Base-by-base conservation (phyloP, 2,888 invertebrate genomes). In the Acanthosoma haemorrhoidale region DNA sequence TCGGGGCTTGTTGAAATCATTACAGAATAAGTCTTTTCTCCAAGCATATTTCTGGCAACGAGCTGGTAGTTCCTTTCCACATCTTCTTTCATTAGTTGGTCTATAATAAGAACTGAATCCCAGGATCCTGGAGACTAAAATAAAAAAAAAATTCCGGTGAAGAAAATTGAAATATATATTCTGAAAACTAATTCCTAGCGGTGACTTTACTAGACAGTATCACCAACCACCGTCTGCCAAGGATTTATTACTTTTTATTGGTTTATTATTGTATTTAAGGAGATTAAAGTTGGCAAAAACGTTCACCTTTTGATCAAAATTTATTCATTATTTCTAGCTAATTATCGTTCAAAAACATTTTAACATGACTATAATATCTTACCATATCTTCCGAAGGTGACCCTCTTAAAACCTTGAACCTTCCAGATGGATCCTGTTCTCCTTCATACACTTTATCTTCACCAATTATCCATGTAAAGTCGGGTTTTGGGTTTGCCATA, bases 21-120 rank as follows among this genome's bases (percentile, higher is more conserved):
- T 34, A 92, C 84, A 4, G 79, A 80, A 76, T 90, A 89, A 68
- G 85, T 84, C 74, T 85, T 84, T 13, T 80, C 77, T 2, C 91
- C 92, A 66, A 87, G 83, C n/a, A 83, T 84, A 79, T 92, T 92
- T 77, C 81, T 81, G 1, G 89, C 90, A 13, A 83, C 83, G 74
- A 92, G 80, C 76, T 83, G 82, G 81, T 89, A 91, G 0, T 84
- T 84, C 71, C 87, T 84, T 39, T 89, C 89, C 1, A 91, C 91
- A 77, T 92, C 91, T 74, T 89, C 88, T 75, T 89, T 87, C 29
- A 85, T 85, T 31, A 92, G 84, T 16, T 84, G 84, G 5, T 86
- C 83, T 74, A 92, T 84, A 51, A 85, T 82, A 75, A 92, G 78
- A 0, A 87, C 86, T 8, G 88, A 84, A 77, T 87, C 86, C 83